phyloP scores from a whole-genome alignment of 2,888 invertebrate species.

The Tipula unca region DNA sequence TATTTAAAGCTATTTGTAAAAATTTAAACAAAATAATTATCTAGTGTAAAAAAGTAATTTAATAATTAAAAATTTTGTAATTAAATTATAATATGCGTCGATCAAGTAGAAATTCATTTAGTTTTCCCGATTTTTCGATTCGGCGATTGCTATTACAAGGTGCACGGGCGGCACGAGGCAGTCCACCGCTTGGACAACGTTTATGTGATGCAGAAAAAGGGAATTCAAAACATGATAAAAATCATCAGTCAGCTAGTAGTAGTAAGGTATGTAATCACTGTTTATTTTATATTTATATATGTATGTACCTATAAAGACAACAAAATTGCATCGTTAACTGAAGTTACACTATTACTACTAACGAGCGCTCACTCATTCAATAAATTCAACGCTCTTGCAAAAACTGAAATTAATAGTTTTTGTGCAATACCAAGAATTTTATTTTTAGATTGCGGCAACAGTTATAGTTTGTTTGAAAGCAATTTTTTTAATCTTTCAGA shows the following conservation, averaged over 20 bases:
- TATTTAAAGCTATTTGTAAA: background rate
- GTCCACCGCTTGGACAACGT: constrained; percentile 29
- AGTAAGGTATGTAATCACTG: background rate
- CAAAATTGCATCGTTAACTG: too few relatives aligned
- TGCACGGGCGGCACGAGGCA: constrained; percentile 29
- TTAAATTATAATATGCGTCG: background rate
- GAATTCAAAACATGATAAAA: constrained; percentile 2
- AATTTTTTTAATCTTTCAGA: too few relatives aligned
- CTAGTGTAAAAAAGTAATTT: background rate
- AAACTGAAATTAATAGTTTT: too few relatives aligned
- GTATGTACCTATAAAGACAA: too few relatives aligned
- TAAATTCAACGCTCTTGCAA: too few relatives aligned
- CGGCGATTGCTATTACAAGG: constrained; percentile 29
- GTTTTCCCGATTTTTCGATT: constrained; percentile 28
- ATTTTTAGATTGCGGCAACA: too few relatives aligned
- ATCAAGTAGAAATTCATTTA: constrained; percentile 3
- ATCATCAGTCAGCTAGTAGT: background rate
- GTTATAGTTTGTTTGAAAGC: too few relatives aligned
- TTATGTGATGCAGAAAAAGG: constrained; percentile 30
- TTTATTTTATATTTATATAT: too few relatives aligned
- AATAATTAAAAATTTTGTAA: background rate
- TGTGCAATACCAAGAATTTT: too few relatives aligned
- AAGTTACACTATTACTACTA: too few relatives aligned
- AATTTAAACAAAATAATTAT: background rate
- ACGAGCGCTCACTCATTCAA: too few relatives aligned